Conservation (phyloP, 2,113 vertebrate genomes). For the Nymphicus hollandicus region DNA sequence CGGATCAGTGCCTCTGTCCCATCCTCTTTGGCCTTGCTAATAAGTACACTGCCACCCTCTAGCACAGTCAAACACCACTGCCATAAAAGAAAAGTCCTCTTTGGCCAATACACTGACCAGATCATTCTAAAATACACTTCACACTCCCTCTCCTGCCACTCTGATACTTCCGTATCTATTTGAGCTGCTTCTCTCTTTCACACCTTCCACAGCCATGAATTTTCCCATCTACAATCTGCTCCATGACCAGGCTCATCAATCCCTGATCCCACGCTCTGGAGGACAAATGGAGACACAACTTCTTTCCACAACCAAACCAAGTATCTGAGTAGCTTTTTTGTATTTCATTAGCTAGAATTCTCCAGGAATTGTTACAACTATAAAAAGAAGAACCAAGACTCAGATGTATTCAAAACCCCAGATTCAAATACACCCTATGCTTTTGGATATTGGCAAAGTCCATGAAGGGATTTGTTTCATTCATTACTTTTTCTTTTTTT, state of each 20-base stretch:
- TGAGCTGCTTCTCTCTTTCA: background rate
- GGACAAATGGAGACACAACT: background rate
- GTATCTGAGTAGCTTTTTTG: background rate
- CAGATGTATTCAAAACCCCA: background rate
- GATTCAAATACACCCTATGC: rapidly evolving
- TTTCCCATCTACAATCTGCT: background rate
- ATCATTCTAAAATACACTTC: background rate
- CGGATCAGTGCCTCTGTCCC: conserved; percentile 7
- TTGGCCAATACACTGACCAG: background rate
- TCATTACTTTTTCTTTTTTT: background rate
- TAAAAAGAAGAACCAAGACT: background rate
- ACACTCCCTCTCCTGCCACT: background rate
- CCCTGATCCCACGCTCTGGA: background rate
- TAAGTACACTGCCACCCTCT: background rate
- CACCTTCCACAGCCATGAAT: background rate
- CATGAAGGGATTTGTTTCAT: background rate
- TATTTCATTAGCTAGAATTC: background rate
- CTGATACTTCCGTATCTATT: background rate
- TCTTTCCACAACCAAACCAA: background rate
- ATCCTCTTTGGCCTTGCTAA: background rate
- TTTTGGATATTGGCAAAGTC: background rate
- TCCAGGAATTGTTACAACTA: background rate
- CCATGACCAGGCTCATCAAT: rapidly evolving
- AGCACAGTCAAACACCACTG: background rate
- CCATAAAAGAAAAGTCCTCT: background rate